These are phyloP conservation scores for Bradynema listronoti DNA, from an alignment of 1,140 invertebrate genomes.

Conservation along the genomic window DNA sequence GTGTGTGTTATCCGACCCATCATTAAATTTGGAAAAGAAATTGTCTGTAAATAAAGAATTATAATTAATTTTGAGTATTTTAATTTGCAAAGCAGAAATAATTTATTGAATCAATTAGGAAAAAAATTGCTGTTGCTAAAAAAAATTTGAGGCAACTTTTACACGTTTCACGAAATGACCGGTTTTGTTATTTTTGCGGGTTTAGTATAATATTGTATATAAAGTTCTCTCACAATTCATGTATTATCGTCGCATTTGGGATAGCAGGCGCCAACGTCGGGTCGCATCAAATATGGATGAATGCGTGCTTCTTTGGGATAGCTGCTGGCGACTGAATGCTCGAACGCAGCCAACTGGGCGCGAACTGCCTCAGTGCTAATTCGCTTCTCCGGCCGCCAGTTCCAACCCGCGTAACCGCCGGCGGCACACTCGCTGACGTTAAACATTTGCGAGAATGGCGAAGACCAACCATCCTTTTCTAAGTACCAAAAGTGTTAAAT, in stretches of 20 bases:
- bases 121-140: no score
- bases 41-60: no score
- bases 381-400: slow-evolving; percentile 34
- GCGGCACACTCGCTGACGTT: slow-evolving; percentile 33
- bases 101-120: no score
- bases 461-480: slow-evolving; percentile 13
- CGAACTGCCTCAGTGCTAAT: slow-evolving; percentile 10
- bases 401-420: slow-evolving; percentile 30
- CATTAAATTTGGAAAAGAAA: no score
- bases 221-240: no score
- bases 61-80: no score
- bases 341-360: not conserved
- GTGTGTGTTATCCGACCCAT: no score
- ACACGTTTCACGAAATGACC: no score
- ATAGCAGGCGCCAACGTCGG: slow-evolving; percentile 6
- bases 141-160: no score
- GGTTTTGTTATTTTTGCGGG: no score
- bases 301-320: slow-evolving; percentile 11
- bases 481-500: not conserved
- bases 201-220: no score
- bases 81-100: no score
- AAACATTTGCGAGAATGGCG: slow-evolving; percentile 20
- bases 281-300: slow-evolving; percentile 1
- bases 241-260: slow-evolving; percentile 5
- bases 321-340: slow-evolving; percentile 4